Conservation (phyloP, 2,888 invertebrate species). For the Sarcophaga subvicina region DNA sequence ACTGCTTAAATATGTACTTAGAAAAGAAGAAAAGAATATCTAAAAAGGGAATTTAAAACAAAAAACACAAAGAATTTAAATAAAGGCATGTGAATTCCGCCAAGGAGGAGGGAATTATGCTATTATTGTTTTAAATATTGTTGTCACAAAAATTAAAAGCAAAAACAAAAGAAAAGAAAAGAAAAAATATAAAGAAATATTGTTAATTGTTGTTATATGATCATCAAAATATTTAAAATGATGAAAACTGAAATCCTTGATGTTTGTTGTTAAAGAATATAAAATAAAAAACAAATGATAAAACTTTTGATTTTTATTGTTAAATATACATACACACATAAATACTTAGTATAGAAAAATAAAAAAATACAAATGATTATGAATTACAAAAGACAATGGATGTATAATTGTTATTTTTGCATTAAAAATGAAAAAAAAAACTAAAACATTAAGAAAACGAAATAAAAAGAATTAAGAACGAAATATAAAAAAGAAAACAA, state of each 20-base stretch:
- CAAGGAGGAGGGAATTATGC: conserved; percentile 21
- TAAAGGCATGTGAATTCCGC: conserved; percentile 3
- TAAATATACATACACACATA: conserved; percentile 29
- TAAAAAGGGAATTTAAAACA: conserved; percentile 14
- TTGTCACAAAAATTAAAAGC: conserved; percentile 59
- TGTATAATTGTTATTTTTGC: conserved; percentile 50
- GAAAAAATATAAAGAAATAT: conserved; percentile 35
- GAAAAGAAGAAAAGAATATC: not conserved
- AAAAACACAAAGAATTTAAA: conserved; percentile 23
- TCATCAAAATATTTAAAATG: conserved; percentile 54
- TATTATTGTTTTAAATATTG: conserved; percentile 62
- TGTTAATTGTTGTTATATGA: conserved; percentile 66
- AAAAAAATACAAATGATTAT: not conserved
- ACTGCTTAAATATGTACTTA: conserved; percentile 39
- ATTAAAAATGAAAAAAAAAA: not conserved
- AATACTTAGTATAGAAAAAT: not conserved
- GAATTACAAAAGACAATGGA: conserved; percentile 35
- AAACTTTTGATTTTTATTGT: conserved; percentile 54
- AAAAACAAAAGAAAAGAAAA: conserved; percentile 11
- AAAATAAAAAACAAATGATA: conserved; percentile 15
- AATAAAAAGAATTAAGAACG: conserved; percentile 19
- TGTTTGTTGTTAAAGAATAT: conserved; percentile 64
- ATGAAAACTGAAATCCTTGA: conserved; percentile 49
- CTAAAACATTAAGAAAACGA: not conserved
- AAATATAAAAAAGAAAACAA: not conserved